Percentiles rank a stretch among this genome's conserved stretches.
Evolutionary conservation across 2,113 vertebrate species (phyloP).

Genomic region (Chiloscyllium plagiosum): DNA sequence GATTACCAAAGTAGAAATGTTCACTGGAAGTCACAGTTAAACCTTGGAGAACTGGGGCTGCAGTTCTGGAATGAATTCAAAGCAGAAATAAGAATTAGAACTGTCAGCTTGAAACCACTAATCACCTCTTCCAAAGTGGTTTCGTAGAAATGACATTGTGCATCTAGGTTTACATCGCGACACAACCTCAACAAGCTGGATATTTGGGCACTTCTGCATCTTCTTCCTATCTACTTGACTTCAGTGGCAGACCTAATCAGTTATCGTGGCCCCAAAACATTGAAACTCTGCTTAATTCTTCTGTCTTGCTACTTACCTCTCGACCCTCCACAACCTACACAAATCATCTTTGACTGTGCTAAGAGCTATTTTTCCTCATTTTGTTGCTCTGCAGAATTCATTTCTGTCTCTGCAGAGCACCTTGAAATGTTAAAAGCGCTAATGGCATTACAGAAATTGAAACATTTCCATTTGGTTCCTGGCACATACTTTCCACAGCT

Average conservation of each 20-base stretch:
- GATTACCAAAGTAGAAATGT: background rate
- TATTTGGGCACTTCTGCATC: background rate
- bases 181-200: background rate
- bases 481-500: background rate
- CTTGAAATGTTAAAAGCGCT: background rate
- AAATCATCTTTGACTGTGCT: background rate
- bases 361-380: background rate
- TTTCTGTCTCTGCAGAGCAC: background rate
- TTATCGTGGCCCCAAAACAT: background rate
- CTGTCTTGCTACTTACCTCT: background rate
- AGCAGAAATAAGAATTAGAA: background rate
- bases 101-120: background rate
- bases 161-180: background rate
- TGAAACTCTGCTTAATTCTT: background rate
- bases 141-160: background rate
- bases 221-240: too few relatives aligned
- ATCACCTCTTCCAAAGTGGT: background rate
- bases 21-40: background rate
- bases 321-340: background rate
- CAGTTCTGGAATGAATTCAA: background rate
- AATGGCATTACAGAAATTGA: background rate
- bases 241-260: background rate
- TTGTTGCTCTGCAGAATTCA: background rate
- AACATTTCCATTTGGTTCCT: background rate
- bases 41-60: background rate